These are phyloP conservation scores for Patella pellucida DNA, from an alignment of 2,888 invertebrate species.

Conservation along the genomic window DNA sequence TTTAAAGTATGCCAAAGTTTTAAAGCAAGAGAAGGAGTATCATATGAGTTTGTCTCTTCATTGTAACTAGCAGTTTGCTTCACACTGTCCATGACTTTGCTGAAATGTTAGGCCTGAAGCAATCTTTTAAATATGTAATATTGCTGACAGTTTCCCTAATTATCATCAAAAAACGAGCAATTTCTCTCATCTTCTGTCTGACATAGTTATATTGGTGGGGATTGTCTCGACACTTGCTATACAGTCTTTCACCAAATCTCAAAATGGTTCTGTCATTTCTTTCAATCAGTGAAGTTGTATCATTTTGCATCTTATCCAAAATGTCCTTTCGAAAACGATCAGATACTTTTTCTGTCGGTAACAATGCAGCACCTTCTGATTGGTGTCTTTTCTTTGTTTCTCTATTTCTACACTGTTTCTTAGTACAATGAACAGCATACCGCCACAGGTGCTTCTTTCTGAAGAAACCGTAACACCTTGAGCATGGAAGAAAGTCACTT, in stretches of 20 bases:
- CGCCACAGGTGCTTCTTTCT: conserved; percentile 5
- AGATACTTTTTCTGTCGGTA: background rate
- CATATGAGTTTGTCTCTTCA: background rate
- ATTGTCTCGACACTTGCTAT: conserved; percentile 1
- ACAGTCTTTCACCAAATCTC: conserved; percentile 6
- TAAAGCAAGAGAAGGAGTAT: conserved; percentile 1
- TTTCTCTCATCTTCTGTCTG: conserved; percentile 1
- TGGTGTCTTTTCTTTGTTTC: background rate
- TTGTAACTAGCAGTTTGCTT: background rate
- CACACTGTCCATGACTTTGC: background rate
- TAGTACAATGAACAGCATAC: conserved; percentile 5
- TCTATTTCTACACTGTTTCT: background rate
- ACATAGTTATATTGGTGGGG: conserved; percentile 2
- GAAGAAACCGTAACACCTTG: background rate
- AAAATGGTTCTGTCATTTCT: background rate
- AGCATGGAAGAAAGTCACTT: conserved; percentile 1
- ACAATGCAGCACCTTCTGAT: background rate
- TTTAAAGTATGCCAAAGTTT: background rate
- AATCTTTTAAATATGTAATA: conserved; percentile 11
- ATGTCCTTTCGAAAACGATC: background rate
- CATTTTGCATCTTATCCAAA: background rate
- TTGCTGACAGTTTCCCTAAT: conserved; percentile 1
- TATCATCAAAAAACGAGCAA: conserved; percentile 9
- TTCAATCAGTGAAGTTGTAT: conserved; percentile 1
- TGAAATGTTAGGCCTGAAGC: background rate